Base-by-base conservation (phyloP, 1,140 invertebrate species). In the Drosophila mojavensis region DNA sequence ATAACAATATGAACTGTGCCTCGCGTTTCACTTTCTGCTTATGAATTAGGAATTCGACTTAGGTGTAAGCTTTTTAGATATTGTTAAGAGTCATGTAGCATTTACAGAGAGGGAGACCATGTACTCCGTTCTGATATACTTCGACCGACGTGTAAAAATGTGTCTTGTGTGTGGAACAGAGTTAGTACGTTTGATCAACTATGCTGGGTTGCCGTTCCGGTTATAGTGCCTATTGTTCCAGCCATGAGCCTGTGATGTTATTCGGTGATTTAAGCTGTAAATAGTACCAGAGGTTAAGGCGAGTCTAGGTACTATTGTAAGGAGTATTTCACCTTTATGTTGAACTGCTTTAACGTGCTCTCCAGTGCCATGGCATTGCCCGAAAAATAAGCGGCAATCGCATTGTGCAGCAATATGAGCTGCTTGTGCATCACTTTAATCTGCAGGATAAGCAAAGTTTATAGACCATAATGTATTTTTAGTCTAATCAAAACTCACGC, bases 381-480 rank as follows among this genome's bases (percentile, higher is more conserved):
- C 86, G 97, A 98, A 93, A 99, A 99, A 93, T 99, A 99, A 2
- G 98, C 97, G 43, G 98, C 97, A 15, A 99, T 95, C 5, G 98
- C 98, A 93, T 99, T 99, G 93, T 99, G 98, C 93, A 99, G 98
- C 75, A 99, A 93, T 41, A 99, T 93, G 53, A 99, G 93, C 92
- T 99, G 98, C 92, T 99, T 99, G 92, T 99, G 98, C 98, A 99
- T 99, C 71, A 99, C 98, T 94, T 99, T 99, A 67, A 98, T 96
- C 97, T 98, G 92, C 13, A 11, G 11, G 3, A 0, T n/a, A 1
- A 41, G 15, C 3, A 15, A 3, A 24, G 33, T 5, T 20, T n/a
- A 0, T 30, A 33, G 0, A 13, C 15, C 9, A n/a, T 17, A 9
- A 9, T 54, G 0, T n/a, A 5, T 11, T 11, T 13, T 4, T 3